Evolutionary conservation across 2,888 invertebrate genomes (phyloP).

Genomic region (Microctonus brassicae): DNA sequence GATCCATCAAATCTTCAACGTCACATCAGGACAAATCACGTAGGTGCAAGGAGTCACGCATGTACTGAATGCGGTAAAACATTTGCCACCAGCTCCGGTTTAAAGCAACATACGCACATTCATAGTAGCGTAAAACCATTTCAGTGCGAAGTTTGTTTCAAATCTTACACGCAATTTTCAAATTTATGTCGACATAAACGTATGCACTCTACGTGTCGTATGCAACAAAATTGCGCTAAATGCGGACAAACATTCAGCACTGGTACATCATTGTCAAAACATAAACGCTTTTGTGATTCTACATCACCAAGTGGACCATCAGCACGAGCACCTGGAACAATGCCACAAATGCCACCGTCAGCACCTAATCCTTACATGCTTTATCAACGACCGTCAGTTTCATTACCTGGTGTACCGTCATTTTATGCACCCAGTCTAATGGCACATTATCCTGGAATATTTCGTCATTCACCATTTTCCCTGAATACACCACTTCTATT

Average conservation of each 20-base stretch:
- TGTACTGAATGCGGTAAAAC: conserved; percentile 99
- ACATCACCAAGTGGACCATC: conserved; percentile 70
- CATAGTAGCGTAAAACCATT: conserved; percentile 99
- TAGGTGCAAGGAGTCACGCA: conserved; percentile 95
- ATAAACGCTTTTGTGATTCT: conserved; percentile 96
- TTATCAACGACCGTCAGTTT: conserved; percentile 76
- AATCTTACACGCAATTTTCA: conserved; percentile 99
- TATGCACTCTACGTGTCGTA: conserved; percentile 97
- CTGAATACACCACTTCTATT: conserved; percentile 78
- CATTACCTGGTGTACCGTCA: conserved; percentile 70
- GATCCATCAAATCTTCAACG: conserved; percentile 97
- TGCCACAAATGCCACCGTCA: conserved; percentile 61
- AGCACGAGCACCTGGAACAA: conserved; percentile 57
- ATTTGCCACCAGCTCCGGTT: conserved; percentile 96
- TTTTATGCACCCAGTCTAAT: conserved; percentile 78
- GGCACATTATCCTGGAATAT: conserved; percentile 74
- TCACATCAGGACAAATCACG: conserved; percentile 96
- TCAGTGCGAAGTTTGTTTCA: conserved; percentile 96
- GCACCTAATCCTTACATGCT: conserved; percentile 75
- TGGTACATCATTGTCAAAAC: conserved; percentile 92
- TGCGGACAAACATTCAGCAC: conserved; percentile 95
- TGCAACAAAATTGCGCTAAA: conserved; percentile 93
- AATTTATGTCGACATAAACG: conserved; percentile 99
- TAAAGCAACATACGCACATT: conserved; percentile 99
- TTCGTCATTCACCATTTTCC: conserved; percentile 73